Conservation (phyloP, 2,113 vertebrate genomes). For the Mixornis gularis region DNA sequence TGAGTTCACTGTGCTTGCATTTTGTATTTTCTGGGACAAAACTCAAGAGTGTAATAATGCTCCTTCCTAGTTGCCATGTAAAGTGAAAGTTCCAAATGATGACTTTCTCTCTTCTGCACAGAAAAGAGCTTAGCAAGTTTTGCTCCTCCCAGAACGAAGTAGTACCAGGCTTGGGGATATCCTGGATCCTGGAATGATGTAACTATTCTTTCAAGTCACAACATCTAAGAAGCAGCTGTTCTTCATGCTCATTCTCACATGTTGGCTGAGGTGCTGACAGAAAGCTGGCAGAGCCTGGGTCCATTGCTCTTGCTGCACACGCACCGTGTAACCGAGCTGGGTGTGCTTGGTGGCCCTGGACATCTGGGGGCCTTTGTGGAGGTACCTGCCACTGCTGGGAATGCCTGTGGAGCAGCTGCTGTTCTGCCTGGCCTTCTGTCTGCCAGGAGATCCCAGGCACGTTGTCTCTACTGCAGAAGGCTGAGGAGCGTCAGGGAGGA, state of each 20-base stretch:
- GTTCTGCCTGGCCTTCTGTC: not conserved
- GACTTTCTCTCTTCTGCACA: not conserved
- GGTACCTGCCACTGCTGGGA: not conserved
- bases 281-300: not conserved
- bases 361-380: rapidly evolving
- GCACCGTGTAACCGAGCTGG: rapidly evolving
- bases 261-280: not conserved
- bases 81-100: not conserved
- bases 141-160: not conserved
- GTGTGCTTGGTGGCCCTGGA: not conserved
- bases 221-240: not conserved
- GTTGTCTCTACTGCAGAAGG: not conserved
- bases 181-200: not conserved
- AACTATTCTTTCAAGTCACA: not conserved
- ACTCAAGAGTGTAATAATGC: not conserved
- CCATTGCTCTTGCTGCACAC: not conserved
- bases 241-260: not conserved
- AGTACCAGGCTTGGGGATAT: not conserved
- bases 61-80: not conserved
- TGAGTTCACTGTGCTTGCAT: not conserved
- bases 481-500: not conserved
- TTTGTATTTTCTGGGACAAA: not conserved
- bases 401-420: not conserved
- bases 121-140: not conserved
- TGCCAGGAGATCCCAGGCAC: not conserved